Evolutionary conservation across 2,888 invertebrate species (phyloP), one percentile per base, ranked within the genome.

Genomic region (Standfussiana lucernea): DNA sequence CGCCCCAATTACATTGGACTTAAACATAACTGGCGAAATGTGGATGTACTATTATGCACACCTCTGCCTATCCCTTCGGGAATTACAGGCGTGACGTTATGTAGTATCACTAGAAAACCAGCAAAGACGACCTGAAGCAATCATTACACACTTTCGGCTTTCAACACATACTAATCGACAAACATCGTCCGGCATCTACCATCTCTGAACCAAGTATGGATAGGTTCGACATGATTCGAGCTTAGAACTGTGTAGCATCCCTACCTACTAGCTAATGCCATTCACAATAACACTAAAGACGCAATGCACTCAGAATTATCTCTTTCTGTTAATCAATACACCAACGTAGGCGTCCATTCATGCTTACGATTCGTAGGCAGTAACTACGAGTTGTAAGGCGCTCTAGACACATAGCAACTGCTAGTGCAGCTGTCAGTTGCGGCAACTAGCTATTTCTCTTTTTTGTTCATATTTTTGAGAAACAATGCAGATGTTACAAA

Each of bases 281-380:
- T 68, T 74, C 45, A 68, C 32, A 45, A 66, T 11, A 18, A 18
- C 50, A 15, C 24, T 11, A 28, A 28, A 45, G 42, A 47, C 71
- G 65, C 68, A 81, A 72, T 75, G 72, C 70, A 78, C 62, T 81
- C 37, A 66, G 53, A 62, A 75, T 74, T 80, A 81, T 84, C 84
- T 75, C 78, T 72, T 47, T 84, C 66, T 70, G 66, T 62, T 72
- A 81, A 84, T 84, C 81, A 72, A 84, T 84, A 81, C 24, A 40
- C 18, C 32, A 56, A 71, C 77, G 83, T 82, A 72, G 67, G 72
- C 67, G 69, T 80, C 72, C 83, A 83, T 83, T 83, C 83, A 83
- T 72, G 50, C 65, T 45, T 65, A 45, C 72, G 8, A 53, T 24
- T 62, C 66, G 53, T 62, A 70, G 18, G 56, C 24, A 15, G 10